phyloP scores from a whole-genome alignment of 2,888 invertebrate genomes.

The Drosophila quinaria region DNA sequence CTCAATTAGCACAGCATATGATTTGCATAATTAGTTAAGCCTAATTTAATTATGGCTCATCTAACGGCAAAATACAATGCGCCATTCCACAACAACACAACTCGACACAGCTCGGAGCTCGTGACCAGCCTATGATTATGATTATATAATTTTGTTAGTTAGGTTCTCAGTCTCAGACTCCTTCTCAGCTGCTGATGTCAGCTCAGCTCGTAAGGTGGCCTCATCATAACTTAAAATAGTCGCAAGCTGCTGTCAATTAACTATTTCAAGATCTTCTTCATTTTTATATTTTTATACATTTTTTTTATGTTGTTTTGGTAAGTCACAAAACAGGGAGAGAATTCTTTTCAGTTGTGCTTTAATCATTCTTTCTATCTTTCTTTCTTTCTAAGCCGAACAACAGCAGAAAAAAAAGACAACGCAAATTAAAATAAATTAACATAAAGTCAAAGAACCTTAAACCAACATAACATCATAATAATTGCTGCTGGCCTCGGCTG shows the following conservation, averaged over 20 bases:
- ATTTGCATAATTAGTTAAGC: constrained; percentile 64
- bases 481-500: constrained; percentile 55
- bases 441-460: constrained; percentile 67
- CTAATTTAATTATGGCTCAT: constrained; percentile 61
- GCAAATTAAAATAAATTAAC: constrained; percentile 76
- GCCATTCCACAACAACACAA: constrained; percentile 1
- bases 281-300: neutral
- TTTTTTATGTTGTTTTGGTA: constrained; percentile 17
- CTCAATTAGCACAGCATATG: constrained; percentile 71
- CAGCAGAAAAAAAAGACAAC: constrained; percentile 14
- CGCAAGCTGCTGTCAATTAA: constrained; percentile 68
- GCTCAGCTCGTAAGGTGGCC: constrained; percentile 35
- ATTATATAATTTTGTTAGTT: constrained; percentile 68
- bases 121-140: constrained; percentile 61
- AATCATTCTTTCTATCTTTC: constrained; percentile 21
- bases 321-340: constrained; percentile 26
- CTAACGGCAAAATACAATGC: constrained; percentile 57
- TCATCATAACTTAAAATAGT: constrained; percentile 78
- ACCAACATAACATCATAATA: constrained; percentile 30
- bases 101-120: constrained; percentile 4
- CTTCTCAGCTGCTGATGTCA: constrained; percentile 70
- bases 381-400: constrained; percentile 16
- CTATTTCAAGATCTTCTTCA: constrained; percentile 56
- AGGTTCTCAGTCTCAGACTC: constrained; percentile 62
- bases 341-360: constrained; percentile 56